Percentiles rank a stretch among this genome's conserved stretches.
Conservation (phyloP, 2,797 vertebrate genomes). For the Etheostoma nigrum region DNA sequence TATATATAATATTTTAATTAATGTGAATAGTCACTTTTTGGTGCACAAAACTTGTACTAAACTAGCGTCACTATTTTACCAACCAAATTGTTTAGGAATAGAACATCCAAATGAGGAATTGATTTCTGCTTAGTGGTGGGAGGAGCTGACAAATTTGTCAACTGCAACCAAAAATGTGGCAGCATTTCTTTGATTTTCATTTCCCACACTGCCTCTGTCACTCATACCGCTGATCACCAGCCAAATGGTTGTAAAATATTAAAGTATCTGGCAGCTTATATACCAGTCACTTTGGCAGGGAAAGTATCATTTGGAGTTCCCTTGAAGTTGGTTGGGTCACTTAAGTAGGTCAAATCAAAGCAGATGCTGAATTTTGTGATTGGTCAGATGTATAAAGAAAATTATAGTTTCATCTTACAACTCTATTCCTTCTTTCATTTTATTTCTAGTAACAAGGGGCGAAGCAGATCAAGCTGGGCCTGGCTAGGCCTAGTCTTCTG, state of each 20-base stretch:
- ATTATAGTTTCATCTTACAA: conserved; percentile 6
- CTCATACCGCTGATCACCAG: conserved; percentile 16
- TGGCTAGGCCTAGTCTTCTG: conserved; percentile 60
- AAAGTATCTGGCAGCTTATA: conserved; percentile 19
- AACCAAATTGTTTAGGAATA: conserved; percentile 9
- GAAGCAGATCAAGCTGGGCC: conserved; percentile 49
- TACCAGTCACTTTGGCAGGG: conserved; percentile 4
- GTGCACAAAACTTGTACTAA: no score
- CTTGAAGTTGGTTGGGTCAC: conserved; percentile 1
- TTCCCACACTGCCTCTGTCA: conserved; percentile 16
- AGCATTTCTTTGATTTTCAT: conserved; percentile 26
- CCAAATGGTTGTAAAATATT: conserved; percentile 26
- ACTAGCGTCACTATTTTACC: conserved; percentile 4
- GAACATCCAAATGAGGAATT: conserved; percentile 7
- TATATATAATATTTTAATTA: not conserved
- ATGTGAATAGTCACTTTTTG: not conserved
- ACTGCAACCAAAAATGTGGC: not conserved
- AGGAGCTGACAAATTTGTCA: conserved; percentile 28
- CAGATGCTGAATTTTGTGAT: conserved; percentile 10
- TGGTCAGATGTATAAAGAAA: not conserved
- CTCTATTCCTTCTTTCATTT: conserved; percentile 34
- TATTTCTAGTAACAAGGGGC: conserved; percentile 68
- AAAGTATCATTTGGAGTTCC: conserved; percentile 5
- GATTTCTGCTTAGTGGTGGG: not conserved
- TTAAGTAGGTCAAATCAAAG: conserved; percentile 7